Evolutionary conservation across 53 echinoderm and acorn worm species (phyloP).

Genomic region (Holothuria scabra): DNA sequence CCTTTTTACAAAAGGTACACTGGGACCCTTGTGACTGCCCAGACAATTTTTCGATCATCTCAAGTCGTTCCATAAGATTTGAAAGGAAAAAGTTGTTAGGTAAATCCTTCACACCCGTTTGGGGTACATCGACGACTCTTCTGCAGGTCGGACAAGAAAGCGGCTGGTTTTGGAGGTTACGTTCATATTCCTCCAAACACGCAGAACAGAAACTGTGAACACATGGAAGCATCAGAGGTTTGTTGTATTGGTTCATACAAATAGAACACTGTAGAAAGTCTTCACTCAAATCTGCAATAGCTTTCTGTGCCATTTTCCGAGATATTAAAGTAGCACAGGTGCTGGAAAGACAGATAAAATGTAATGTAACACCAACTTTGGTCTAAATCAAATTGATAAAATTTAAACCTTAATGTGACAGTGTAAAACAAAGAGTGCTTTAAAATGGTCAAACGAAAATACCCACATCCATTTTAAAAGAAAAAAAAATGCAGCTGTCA

Average conservation of each 20-base stretch:
- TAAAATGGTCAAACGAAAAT: too few relatives aligned
- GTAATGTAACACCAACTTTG: too few relatives aligned
- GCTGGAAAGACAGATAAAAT: too few relatives aligned
- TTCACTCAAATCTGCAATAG: neutral
- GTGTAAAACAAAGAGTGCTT: too few relatives aligned
- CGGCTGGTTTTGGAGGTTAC: neutral
- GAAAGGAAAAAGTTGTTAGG: neutral
- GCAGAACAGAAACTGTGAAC: constrained; percentile 20
- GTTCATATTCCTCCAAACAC: neutral
- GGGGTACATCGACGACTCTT: neutral
- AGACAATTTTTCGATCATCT: too few relatives aligned
- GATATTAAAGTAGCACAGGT: too few relatives aligned
- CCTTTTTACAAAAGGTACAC: neutral
- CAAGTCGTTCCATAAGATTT: constrained; percentile 8
- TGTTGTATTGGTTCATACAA: constrained; percentile 13
- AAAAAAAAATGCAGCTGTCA: too few relatives aligned
- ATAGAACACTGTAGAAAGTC: constrained; percentile 10
- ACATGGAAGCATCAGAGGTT: constrained; percentile 25
- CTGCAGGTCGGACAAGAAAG: constrained; percentile 28
- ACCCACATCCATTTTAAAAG: too few relatives aligned
- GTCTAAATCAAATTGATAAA: too few relatives aligned
- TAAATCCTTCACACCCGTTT: constrained; percentile 15
- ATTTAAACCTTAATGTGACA: too few relatives aligned
- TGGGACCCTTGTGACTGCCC: neutral
- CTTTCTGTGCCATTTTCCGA: too few relatives aligned